Conservation (phyloP, 2,888 invertebrate species). For the Pilophorus perplexus region DNA sequence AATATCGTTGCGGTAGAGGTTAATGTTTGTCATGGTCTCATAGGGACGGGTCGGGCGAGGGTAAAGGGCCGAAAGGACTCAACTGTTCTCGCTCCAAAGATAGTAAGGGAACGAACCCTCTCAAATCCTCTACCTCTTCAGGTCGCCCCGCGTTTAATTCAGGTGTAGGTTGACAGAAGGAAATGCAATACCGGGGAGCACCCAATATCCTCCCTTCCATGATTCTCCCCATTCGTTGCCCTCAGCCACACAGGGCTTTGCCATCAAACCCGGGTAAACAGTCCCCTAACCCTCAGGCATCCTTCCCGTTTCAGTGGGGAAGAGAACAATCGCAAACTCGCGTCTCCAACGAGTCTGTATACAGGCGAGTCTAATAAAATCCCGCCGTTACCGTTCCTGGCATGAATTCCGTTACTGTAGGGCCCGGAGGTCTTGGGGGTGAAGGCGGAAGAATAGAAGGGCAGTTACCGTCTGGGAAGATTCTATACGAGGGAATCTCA, state of each 20-base stretch:
- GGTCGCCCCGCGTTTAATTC: constrained; percentile 16
- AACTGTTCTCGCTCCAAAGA: constrained; percentile 10
- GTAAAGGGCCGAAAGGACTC: not conserved
- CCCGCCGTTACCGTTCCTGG: not conserved
- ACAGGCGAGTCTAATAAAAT: not conserved
- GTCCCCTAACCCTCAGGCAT: not conserved
- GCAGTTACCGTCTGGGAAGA: not conserved
- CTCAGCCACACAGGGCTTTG: not conserved
- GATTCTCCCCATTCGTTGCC: not conserved
- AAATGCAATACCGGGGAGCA: constrained; percentile 33
- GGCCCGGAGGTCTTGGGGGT: too few species aligned
- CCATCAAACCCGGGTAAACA: constrained; percentile 28
- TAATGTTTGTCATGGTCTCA: constrained; percentile 14
- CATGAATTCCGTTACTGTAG: not conserved
- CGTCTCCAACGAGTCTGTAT: too few species aligned
- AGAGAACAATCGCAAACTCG: not conserved
- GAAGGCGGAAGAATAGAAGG: not conserved
- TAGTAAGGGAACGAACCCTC: constrained; percentile 10
- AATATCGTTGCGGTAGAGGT: constrained; percentile 9
- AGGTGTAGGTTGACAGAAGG: constrained; percentile 38
- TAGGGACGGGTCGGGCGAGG: not conserved
- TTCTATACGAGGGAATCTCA: not conserved
- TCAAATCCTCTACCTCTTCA: not conserved
- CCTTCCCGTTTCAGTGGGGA: not conserved
- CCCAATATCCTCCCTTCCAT: constrained; percentile 32